Percentiles rank a stretch among this genome's conserved stretches.
phyloP scores from a whole-genome alignment of 2,113 vertebrate genomes.

The Dermatemys mawii region DNA sequence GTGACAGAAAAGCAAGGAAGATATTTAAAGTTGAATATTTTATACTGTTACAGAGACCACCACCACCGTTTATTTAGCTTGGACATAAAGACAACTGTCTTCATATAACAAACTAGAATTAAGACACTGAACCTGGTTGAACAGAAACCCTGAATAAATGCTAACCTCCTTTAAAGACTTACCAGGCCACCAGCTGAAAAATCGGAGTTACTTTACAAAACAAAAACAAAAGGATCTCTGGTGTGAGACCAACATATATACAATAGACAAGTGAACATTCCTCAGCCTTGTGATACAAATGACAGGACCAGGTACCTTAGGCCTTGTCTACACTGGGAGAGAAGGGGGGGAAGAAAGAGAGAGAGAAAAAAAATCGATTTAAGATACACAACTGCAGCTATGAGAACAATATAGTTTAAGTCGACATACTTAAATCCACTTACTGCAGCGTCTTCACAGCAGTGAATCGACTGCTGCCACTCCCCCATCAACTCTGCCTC shows the following conservation, averaged over 20 bases:
- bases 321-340: too few species aligned
- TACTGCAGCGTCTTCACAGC: too few species aligned
- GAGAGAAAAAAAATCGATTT: too few species aligned
- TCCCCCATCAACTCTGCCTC: too few species aligned
- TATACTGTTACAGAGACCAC: background rate
- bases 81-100: background rate
- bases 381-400: too few species aligned
- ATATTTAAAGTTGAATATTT: background rate
- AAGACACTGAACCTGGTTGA: background rate
- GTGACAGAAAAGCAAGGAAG: constrained; percentile 4
- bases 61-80: background rate
- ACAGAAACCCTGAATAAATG: background rate
- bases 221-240: background rate
- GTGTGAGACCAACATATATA: background rate
- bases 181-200: background rate
- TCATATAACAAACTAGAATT: background rate
- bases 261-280: background rate
- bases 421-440: too few species aligned
- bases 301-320: background rate
- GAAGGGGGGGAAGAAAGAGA: too few species aligned
- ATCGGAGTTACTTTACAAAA: background rate
- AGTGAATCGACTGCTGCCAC: too few species aligned
- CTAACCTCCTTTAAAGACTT: background rate
- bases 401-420: too few species aligned
- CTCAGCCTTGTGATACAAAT: background rate